Percentiles rank a stretch among this genome's conserved stretches.
Conservation (phyloP, 2,113 vertebrate species). For the Chloroceryle aenea region DNA sequence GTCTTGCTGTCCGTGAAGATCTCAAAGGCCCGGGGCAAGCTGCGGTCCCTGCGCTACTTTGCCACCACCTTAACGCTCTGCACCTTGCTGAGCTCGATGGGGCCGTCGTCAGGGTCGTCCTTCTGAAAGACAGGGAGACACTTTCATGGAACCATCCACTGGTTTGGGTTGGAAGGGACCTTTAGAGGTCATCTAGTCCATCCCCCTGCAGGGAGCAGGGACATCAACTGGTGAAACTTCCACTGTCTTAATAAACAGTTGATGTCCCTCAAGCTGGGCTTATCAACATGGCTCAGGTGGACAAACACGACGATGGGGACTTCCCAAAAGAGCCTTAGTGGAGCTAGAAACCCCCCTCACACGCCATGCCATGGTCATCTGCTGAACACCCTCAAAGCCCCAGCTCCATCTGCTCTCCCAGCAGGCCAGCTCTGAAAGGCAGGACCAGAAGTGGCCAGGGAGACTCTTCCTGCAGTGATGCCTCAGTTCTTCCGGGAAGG, state of each 20-base stretch:
- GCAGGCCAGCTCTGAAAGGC: not conserved
- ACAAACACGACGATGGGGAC: not conserved
- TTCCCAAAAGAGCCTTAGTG: not conserved
- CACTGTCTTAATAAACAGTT: not conserved
- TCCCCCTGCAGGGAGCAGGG: not conserved
- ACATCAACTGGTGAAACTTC: not conserved
- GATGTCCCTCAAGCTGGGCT: not conserved
- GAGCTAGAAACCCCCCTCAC: no score
- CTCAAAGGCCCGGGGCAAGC: slow-evolving; percentile 93
- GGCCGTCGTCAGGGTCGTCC: slow-evolving; percentile 89
- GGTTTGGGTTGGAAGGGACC: not conserved
- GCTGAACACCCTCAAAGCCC: no score
- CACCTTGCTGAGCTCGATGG: slow-evolving; percentile 95
- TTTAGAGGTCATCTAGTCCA: not conserved
- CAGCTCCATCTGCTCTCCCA: not conserved
- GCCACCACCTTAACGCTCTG: slow-evolving; percentile 92
- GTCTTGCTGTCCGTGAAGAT: slow-evolving; percentile 93
- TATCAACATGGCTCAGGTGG: accelerated
- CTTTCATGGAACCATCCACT: not conserved
- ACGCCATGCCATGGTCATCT: not conserved
- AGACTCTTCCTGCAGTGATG: not conserved
- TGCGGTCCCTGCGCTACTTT: slow-evolving; percentile 87
- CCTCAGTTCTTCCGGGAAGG: not conserved
- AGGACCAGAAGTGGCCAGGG: not conserved
- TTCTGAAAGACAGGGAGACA: slow-evolving; percentile 80